Percentiles rank a stretch among this genome's conserved stretches.
These are phyloP conservation scores for Gambusia yucatana DNA, from an alignment of 2,797 vertebrate species.

Conservation along the genomic window DNA sequence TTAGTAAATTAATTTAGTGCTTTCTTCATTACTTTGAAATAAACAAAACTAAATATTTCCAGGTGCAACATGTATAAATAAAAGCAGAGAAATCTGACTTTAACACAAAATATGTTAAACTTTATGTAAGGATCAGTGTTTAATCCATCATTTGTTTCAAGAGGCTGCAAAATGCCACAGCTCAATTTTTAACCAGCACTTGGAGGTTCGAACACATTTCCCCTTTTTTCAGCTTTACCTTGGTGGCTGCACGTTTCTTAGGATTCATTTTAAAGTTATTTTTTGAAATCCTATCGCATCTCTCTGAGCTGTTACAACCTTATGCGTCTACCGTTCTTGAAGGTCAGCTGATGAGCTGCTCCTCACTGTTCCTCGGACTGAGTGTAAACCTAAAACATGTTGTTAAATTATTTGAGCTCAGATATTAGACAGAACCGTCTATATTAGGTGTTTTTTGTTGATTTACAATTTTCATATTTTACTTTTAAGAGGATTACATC, in stretches of 20 bases:
- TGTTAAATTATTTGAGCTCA: not conserved
- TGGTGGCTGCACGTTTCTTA: not conserved
- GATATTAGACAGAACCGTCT: not conserved
- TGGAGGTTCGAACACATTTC: not conserved
- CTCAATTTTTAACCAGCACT: not conserved
- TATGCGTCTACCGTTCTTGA: not conserved
- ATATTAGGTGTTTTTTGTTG: not conserved
- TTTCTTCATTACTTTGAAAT: too few species aligned
- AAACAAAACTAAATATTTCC: too few species aligned
- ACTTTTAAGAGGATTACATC: not conserved
- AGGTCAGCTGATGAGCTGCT: not conserved
- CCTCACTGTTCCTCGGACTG: not conserved
- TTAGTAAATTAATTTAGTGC: too few species aligned
- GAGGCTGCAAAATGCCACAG: not conserved
- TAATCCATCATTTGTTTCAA: not conserved
- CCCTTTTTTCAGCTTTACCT: not conserved
- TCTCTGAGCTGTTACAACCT: not conserved
- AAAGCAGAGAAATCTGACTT: not conserved
- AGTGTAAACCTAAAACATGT: not conserved
- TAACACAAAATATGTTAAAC: not conserved
- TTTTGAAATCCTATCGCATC: not conserved
- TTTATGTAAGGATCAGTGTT: not conserved
- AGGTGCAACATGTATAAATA: too few species aligned
- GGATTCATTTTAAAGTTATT: not conserved
- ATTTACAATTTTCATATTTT: not conserved